Conservation (phyloP, 2,888 invertebrate genomes). For the Heterodera filipjevi region DNA sequence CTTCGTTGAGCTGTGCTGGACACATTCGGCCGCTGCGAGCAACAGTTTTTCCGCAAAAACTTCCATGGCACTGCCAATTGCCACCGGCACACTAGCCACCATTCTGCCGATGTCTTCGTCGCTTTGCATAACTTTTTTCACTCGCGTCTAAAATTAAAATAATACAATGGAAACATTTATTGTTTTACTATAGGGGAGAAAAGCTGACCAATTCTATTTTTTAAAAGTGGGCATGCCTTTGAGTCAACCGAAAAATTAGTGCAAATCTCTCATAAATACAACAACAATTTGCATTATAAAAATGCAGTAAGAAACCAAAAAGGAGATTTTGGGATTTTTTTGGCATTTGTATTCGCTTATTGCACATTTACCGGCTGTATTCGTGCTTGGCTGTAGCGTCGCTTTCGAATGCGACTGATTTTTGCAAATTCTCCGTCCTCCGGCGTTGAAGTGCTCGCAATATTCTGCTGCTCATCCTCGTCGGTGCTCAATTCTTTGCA, state of each 20-base stretch:
- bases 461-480: slow-evolving; percentile 10
- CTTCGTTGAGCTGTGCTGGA: slow-evolving; percentile 44
- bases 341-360: not conserved
- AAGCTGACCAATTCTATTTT: too few species aligned
- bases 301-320: too few species aligned
- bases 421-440: slow-evolving; percentile 21
- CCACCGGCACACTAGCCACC: slow-evolving; percentile 93
- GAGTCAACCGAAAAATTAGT: too few species aligned
- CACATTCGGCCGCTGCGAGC: slow-evolving; percentile 43
- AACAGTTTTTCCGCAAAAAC: slow-evolving; percentile 64
- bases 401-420: slow-evolving; percentile 53
- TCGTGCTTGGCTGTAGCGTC: slow-evolving; percentile 61
- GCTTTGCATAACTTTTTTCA: slow-evolving; percentile 99
- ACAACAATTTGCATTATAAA: too few species aligned
- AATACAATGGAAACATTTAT: slow-evolving; percentile 9
- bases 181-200: too few species aligned
- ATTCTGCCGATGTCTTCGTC: slow-evolving; percentile 99
- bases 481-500: slow-evolving; percentile 9
- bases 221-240: too few species aligned
- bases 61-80: slow-evolving; percentile 73
- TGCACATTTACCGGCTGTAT: slow-evolving; percentile 61
- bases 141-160: slow-evolving; percentile 71
- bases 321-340: too few species aligned
- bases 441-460: slow-evolving; percentile 2
- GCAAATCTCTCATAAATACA: too few species aligned